Conservation (phyloP, 2,888 invertebrate genomes). For the Agrochola lychnidis region DNA sequence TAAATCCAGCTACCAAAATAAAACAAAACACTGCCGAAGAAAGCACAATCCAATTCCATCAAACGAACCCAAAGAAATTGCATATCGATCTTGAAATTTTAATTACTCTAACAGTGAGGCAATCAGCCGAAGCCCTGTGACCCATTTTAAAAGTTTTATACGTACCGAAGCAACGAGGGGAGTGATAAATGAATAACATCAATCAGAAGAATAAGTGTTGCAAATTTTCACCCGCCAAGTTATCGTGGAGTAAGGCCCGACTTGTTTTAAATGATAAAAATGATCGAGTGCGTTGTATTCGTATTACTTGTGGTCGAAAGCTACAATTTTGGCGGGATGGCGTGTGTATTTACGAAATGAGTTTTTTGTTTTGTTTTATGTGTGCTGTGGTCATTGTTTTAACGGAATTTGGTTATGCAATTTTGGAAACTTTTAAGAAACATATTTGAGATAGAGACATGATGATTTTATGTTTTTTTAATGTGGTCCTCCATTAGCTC, state of each 20-base stretch:
- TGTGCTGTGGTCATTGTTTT: conserved; percentile 4
- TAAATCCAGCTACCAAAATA: background rate
- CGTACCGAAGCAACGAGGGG: conserved; percentile 82
- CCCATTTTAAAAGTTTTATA: conserved; percentile 89
- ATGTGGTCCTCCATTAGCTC: background rate
- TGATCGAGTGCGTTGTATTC: conserved; percentile 69
- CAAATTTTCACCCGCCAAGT: conserved; percentile 85
- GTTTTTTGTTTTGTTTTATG: background rate
- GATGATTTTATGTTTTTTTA: background rate
- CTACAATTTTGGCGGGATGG: conserved; percentile 45
- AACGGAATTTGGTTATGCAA: conserved; percentile 26
- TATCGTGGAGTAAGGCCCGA: conserved; percentile 78
- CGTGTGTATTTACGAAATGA: conserved; percentile 37
- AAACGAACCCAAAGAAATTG: conserved; percentile 60
- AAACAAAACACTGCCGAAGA: conserved; percentile 24
- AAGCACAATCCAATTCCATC: conserved; percentile 19
- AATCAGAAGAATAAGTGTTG: conserved; percentile 89
- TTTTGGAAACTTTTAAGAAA: background rate
- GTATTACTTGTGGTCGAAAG: conserved; percentile 46
- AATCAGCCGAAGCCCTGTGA: conserved; percentile 88
- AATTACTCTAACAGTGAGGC: conserved; percentile 85
- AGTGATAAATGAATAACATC: conserved; percentile 90
- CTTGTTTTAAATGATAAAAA: conserved; percentile 79
- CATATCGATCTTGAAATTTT: conserved; percentile 85
- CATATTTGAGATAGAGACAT: background rate